Base-by-base conservation (phyloP, 2,888 invertebrate species). In the Phorcus lineatus region DNA sequence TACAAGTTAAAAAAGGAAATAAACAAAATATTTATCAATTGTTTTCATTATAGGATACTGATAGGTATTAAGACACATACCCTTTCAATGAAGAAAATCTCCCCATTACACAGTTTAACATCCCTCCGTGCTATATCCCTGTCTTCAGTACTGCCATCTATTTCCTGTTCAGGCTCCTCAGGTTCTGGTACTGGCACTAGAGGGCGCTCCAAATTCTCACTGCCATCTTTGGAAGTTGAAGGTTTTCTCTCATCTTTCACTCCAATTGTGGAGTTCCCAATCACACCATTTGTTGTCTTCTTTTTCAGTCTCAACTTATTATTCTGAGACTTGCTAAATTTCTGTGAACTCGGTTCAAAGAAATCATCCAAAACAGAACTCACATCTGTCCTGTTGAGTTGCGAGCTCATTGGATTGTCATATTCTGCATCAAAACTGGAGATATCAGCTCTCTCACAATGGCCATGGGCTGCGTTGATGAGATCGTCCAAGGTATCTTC, bases 81-180 rank as follows among this genome's bases (percentile, higher is more conserved):
- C 81, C 83, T 84, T 80, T 85, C 82, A 76, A 90, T 88, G 80
- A 88, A 89, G 82, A 87, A 89, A 31, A 90, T 86, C 78, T 90
- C 90, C 75, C 90, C 90, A 86, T 90, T 90, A 77, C 88, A 89
- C 1, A 89, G 83, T 22, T 79, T 62, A 11, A 81, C 62, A 4
- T 24, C 24, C 3, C 57, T 55, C 70, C 19, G 28, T 19, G n/a
- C 19, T 4, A 70, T 70, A n/a, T 28, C 16, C 0, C 9, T 6
- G 2, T 31, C 36, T 36, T 28, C 31, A 40, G 70, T 70, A 40
- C 36, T 40, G 31, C 36, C 70, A 70, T 31, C 40, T 31, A 70
- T 70, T 24, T 70, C 70, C 36, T 67, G 31, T 47, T 47, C 47
- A 1, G 47, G 47, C 47, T 62, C 62, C 28, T 62, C 62, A 62